Base-by-base conservation (phyloP, 2,797 vertebrate species). In the Malacoraja senta region DNA sequence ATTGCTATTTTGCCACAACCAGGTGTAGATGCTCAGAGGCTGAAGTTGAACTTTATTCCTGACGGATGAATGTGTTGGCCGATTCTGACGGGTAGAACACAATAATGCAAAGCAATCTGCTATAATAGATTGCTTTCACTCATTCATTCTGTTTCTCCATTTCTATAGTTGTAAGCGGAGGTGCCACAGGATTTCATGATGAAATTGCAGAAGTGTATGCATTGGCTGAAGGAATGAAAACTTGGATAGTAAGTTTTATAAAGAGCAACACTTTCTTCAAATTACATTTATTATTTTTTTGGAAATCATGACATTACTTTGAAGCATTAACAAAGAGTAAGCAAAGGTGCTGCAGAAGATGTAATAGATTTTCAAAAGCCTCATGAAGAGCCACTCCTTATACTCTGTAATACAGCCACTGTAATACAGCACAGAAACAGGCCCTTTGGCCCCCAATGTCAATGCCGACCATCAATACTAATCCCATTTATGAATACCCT, bases 161-260 rank as follows among this genome's bases (percentile, higher is more conserved):
- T 63, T 95, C 95, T 95, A 79, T 94, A 98, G 99, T 99, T 95
- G 95, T 95, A 94, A 98, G 97, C 93, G 97, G 97, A 88, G 97
- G 97, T 94, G 98, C 97, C 94, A 95, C 96, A 4, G 94, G 96
- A 95, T 95, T 99, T 86, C 96, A 95, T 93, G 98, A 99, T 86
- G 98, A 99, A 35, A 98, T 99, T 94, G 95, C 97, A 74, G 98
- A 99, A 94, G 98, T 98, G 1, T 99, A 98, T 95, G 94, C 96
- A 26, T 95, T 99, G 94, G 98, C 98, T 29, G 98, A 99, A 95
- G 96, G 98, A 93, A 98, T 99, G 96, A 97, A 98, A 96, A 98
- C 98, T 83, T 99, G 99, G 99, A 99, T 99, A 98, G 99, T 99
- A 96, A 97, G 98, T 94, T 93, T 44, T 13, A 15, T 4, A 19